phyloP scores from a whole-genome alignment of 2,797 vertebrate species.

The Muscicapa striata region DNA sequence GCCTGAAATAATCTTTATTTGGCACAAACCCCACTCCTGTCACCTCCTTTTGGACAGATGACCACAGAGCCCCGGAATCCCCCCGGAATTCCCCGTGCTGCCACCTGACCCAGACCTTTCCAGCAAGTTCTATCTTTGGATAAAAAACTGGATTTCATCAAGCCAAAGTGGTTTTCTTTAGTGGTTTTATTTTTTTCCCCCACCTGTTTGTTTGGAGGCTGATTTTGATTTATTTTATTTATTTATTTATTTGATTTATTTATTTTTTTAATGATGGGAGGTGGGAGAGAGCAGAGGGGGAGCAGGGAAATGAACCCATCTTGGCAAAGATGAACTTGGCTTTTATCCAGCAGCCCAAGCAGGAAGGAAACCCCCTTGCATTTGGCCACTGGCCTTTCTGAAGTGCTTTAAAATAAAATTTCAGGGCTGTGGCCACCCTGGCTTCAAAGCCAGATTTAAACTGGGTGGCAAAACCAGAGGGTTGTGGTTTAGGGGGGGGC shows the following conservation, averaged over 20 bases:
- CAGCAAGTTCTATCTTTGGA: not conserved
- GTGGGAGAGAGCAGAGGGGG: not conserved
- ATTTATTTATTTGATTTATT: not conserved
- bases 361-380: slow-evolving; percentile 7
- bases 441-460: not conserved
- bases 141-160: not conserved
- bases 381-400: not conserved
- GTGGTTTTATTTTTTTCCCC: not conserved
- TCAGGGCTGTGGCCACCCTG: not conserved
- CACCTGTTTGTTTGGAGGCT: not conserved
- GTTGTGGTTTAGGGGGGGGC: not conserved
- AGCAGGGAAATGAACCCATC: not conserved
- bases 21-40: not conserved
- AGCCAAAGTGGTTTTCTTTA: not conserved
- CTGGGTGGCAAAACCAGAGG: not conserved
- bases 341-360: not conserved
- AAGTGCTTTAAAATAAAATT: not conserved
- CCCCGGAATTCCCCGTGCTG: not conserved
- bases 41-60: not conserved
- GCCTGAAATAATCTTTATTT: not conserved
- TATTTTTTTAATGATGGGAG: not conserved
- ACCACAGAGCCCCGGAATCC: not conserved
- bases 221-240: not conserved
- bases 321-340: not conserved
- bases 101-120: accelerated